Evolutionary conservation across 2,797 vertebrate genomes (phyloP).

Genomic region (Oceanodroma leucorhoa): DNA sequence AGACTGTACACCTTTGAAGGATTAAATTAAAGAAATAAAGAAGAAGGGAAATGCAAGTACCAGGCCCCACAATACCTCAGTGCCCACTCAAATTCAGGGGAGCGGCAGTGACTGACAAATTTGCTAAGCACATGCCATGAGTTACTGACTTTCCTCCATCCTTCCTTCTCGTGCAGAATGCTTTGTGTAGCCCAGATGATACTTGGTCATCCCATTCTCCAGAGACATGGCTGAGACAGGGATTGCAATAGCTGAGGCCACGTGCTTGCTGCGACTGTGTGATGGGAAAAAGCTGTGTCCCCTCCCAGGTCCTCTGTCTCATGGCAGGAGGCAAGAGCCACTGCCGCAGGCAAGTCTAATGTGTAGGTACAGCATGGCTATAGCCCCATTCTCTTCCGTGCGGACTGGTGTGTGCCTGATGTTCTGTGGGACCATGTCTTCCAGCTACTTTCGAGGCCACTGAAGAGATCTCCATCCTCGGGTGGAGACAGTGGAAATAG

Average conservation of each 20-base stretch:
- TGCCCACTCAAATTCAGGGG: background rate
- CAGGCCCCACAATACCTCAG: background rate
- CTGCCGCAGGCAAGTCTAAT: background rate
- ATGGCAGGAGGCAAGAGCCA: background rate
- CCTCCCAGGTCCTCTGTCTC: background rate
- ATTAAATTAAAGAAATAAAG: background rate
- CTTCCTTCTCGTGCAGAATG: background rate
- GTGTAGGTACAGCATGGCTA: background rate
- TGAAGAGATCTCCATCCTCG: background rate
- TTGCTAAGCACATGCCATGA: background rate
- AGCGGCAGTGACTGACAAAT: background rate
- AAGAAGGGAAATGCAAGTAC: background rate
- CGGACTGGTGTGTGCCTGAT: background rate
- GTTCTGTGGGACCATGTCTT: background rate
- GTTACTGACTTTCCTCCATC: background rate
- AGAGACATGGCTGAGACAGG: background rate
- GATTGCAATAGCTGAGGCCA: background rate
- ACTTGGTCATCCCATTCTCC: background rate
- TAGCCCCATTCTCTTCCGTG: rapidly evolving
- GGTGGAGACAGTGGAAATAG: background rate
- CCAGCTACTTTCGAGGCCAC: background rate
- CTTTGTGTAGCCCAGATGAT: background rate
- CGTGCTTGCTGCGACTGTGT: rapidly evolving
- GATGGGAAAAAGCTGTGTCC: background rate
- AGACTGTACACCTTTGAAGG: background rate